Base-by-base conservation (phyloP, 92 coral and sea anemone species). In the Porites lobata region DNA sequence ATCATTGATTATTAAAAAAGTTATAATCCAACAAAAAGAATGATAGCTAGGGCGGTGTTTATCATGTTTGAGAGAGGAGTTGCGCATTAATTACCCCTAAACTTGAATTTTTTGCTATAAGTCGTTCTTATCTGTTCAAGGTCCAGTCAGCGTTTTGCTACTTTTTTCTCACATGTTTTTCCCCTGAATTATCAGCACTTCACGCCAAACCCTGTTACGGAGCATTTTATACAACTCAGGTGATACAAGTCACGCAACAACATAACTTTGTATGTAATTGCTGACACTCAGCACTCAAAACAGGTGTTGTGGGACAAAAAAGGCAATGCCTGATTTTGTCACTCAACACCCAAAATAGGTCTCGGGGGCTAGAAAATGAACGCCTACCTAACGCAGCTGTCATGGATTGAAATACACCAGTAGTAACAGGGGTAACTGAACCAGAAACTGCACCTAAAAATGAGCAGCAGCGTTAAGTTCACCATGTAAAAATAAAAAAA, bases 371-470 rank as follows among this genome's bases (percentile, higher is more conserved):
- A 51, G 76, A 43, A 32, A 63, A 19, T 51, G 75, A 63, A 61
- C 15, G 69, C 87, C 19, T 63, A 84, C 87, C 87, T 52, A 84
- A 65, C 4, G 69, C 71, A 18, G 50, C 50, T 62, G 81, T 2
- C 26, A 84, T 6, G 50, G 74, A 22, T 29, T 43, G 87, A 84
- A 50, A 62, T 50, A 84, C 73, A 38, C 87, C 87, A 12, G 43
- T 19, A 63, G 65, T 52, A 7, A 84, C 80, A 3, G 87, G 80
- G 2, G 72, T 7, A 22, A 64, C 65, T 12, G 87, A 73, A 84
- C 87, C 87, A n/a, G 87, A 84, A 21, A 65, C 70, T 50, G 72
- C 66, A 70, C 83, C 82, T 65, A 38, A 57, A 77, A 22, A 50
- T 8, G 15, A 50, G 19, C n/a, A 22, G 8, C 57, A 87, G 17